These are phyloP conservation scores for Hippasteria phrygiana DNA, from an alignment of 53 echinoderm and acorn worm species.

Conservation along the genomic window DNA sequence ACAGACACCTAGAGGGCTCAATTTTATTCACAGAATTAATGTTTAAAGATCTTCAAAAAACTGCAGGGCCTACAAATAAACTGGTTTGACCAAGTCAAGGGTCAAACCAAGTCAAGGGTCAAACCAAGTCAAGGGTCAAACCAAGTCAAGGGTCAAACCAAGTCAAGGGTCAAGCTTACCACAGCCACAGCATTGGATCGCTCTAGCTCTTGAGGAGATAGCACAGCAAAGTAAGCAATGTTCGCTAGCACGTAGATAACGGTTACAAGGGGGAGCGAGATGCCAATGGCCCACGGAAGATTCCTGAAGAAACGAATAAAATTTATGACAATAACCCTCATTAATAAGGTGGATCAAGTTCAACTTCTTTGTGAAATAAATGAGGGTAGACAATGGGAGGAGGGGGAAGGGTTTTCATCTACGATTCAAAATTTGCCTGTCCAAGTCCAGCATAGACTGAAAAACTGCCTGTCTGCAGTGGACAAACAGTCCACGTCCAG, in stretches of 20 bases:
- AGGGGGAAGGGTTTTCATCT: no score
- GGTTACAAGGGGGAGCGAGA: slow-evolving; percentile 88
- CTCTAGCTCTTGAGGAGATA: slow-evolving; percentile 79
- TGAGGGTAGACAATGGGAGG: no score
- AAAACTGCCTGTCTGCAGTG: no score
- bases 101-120: not conserved
- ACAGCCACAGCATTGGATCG: slow-evolving; percentile 93
- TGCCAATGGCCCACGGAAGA: slow-evolving; percentile 87
- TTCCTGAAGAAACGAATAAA: slow-evolving; percentile 71
- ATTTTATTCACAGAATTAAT: no score
- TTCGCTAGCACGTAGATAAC: slow-evolving; percentile 93
- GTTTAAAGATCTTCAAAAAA: no score
- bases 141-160: not conserved
- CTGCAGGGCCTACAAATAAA: no score
- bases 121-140: not conserved
- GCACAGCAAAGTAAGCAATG: slow-evolving; percentile 95
- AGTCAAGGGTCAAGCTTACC: slow-evolving; percentile 64
- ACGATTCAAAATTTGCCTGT: no score
- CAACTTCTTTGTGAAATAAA: no score
- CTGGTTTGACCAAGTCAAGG: not conserved
- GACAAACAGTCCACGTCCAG: no score
- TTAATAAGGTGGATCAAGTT: no score
- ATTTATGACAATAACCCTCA: not conserved
- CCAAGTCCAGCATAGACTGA: no score
- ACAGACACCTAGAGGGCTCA: no score